Conservation (phyloP, 2,888 invertebrate genomes). For the Thalpophila matura region DNA sequence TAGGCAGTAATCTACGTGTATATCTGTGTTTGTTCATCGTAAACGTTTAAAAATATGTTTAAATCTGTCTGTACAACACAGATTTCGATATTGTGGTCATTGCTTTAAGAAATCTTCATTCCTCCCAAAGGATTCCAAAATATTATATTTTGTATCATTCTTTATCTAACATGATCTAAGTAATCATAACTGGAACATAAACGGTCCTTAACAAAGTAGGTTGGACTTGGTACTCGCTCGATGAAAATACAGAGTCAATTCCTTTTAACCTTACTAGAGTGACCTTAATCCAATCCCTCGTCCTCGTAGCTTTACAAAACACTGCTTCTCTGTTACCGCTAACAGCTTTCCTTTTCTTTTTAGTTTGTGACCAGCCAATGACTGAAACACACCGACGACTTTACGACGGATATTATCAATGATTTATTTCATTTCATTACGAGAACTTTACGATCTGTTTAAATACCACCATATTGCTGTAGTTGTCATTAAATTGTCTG, state of each 20-base stretch:
- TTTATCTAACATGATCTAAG: neutral
- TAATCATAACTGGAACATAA: neutral
- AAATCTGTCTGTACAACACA: neutral
- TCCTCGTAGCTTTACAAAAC: slow-evolving; percentile 10
- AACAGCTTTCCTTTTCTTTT: slow-evolving; percentile 25
- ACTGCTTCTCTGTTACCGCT: slow-evolving; percentile 19
- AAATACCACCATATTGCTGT: slow-evolving; percentile 9
- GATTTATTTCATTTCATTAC: slow-evolving; percentile 44
- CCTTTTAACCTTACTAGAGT: slow-evolving; percentile 3
- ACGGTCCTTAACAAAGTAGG: slow-evolving; percentile 3
- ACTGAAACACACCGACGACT: slow-evolving; percentile 15
- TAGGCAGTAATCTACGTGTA: too few species aligned
- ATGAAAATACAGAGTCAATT: neutral
- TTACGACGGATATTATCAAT: slow-evolving; percentile 32
- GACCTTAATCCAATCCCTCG: neutral
- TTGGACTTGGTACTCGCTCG: neutral
- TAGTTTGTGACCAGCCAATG: slow-evolving; percentile 13
- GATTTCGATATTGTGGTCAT: neutral
- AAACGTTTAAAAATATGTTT: too few species aligned
- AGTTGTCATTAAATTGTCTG: slow-evolving; percentile 16
- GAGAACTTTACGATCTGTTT: slow-evolving; percentile 37
- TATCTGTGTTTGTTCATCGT: too few species aligned
- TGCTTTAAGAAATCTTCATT: too few species aligned
- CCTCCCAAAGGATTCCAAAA: too few species aligned
- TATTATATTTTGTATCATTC: neutral